phyloP scores from a whole-genome alignment of 2,888 invertebrate genomes.

The Dolichomitus sp. region DNA sequence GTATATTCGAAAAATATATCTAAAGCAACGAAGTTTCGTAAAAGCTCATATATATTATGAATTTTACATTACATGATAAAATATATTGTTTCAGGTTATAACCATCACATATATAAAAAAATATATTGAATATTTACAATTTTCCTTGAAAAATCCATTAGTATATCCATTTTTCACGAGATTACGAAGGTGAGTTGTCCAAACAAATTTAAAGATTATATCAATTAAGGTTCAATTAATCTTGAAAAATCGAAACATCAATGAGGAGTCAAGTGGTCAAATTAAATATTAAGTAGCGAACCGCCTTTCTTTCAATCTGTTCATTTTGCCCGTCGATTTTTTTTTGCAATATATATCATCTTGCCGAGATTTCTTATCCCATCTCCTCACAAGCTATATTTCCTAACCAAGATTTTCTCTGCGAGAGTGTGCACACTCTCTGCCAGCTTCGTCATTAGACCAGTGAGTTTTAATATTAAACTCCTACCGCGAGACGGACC shows the following conservation, averaged over 20 bases:
- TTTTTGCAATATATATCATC: constrained; percentile 15
- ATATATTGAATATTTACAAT: no score
- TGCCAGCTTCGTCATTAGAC: constrained; percentile 65
- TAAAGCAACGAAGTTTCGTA: no score
- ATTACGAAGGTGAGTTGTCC: background rate
- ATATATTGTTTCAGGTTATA: no score
- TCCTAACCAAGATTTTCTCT: constrained; percentile 25
- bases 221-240: constrained; percentile 40
- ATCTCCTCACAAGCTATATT: constrained; percentile 17
- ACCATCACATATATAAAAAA: no score
- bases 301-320: constrained; percentile 7
- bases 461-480: constrained; percentile 70
- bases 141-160: no score
- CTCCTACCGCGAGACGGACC: constrained; percentile 45
- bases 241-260: constrained; percentile 15
- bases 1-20: no score
- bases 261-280: constrained; percentile 7
- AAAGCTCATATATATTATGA: no score
- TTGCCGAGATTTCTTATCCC: constrained; percentile 29
- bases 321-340: constrained; percentile 18
- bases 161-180: no score
- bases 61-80: no score
- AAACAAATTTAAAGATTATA: constrained; percentile 31
- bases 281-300: background rate
- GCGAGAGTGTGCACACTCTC: constrained; percentile 21